Evolutionary conservation across 2,888 invertebrate species (phyloP), one percentile per base, ranked within the genome.

Genomic region (Psylliodes chrysocephalus): DNA sequence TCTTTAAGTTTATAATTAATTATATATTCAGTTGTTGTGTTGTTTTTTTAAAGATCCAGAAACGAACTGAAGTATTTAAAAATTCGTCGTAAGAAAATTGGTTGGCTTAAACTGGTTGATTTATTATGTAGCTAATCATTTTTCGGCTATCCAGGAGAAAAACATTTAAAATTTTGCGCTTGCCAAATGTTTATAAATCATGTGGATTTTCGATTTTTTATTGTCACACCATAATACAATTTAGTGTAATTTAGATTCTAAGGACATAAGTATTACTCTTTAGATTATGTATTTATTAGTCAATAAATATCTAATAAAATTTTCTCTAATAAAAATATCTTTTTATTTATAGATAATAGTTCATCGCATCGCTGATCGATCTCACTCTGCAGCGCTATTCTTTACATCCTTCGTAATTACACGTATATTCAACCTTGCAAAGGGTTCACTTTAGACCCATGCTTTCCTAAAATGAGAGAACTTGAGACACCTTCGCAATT

Each of bases 211-310:
- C 38, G 63, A n/a, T 62, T 64, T 49, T 61, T 55, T 60, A 44
- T 68, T 56, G 53, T 44, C 53, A 70, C 64, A 65, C 46, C 64
- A 63, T 66, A 66, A 47, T 64, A n/a, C 35, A 22, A 69, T 51
- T 67, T 67, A 64, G 53, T 61, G 59, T 70, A 65, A 66, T 60
- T 64, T 71, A 73, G 67, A 62, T 30, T 68, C 62, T 68, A 72
- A 68, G 68, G 68, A 63, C 67, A 68, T 71, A 70, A 75, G 75
- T 75, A 75, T 75, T 75, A 75, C 68, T 68, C 68, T 71, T 22
- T 73, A 71, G 69, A 64, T 64, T 74, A 74, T 75, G 72, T 77
- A 77, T 77, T 77, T 77, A 77, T 77, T 77, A 75, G 75, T 57
- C 57, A 57, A 63, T 53, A 30, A 67, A 67, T 57, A 53, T 47